phyloP scores from a whole-genome alignment of 2,797 vertebrate species.

The Austrolebias charrua region DNA sequence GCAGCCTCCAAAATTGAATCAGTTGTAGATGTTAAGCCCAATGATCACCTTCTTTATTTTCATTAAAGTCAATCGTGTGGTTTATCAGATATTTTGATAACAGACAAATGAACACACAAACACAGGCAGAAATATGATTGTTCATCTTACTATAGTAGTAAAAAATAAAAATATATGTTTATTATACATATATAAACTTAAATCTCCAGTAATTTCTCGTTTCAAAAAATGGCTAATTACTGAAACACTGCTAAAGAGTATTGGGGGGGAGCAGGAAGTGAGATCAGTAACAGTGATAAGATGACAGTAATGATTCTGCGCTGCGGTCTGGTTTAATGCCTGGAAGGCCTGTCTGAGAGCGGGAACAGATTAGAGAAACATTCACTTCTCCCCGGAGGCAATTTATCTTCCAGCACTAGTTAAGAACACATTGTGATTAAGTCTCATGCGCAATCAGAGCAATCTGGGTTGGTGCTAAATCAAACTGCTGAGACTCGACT shows the following conservation, averaged over 20 bases:
- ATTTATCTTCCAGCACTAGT: slow-evolving; percentile 42
- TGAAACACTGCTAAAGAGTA: slow-evolving; percentile 33
- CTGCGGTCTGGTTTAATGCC: slow-evolving; percentile 30
- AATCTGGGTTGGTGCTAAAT: slow-evolving; percentile 10
- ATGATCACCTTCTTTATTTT: too few species aligned
- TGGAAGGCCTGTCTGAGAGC: slow-evolving; percentile 21
- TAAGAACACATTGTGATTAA: slow-evolving; percentile 38
- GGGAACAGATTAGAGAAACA: slow-evolving; percentile 45
- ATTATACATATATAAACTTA: slow-evolving; percentile 14
- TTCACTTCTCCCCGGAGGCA: slow-evolving; percentile 31
- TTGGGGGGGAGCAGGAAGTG: slow-evolving; percentile 28
- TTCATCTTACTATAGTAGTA: too few species aligned
- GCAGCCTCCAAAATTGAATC: too few species aligned
- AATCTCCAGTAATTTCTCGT: slow-evolving; percentile 23
- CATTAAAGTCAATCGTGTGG: too few species aligned
- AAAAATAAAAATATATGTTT: not conserved
- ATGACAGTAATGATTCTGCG: slow-evolving; percentile 43
- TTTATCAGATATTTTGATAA: too few species aligned
- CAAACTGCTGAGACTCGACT: slow-evolving; percentile 20
- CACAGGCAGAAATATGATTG: too few species aligned
- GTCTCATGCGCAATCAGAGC: slow-evolving; percentile 32
- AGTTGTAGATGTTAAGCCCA: too few species aligned
- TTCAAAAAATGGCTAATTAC: slow-evolving; percentile 32
- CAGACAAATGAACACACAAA: too few species aligned
- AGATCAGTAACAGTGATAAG: slow-evolving; percentile 45